These are phyloP conservation scores for Coturnix japonica DNA, from an alignment of 2,113 vertebrate genomes.

Conservation along the genomic window DNA sequence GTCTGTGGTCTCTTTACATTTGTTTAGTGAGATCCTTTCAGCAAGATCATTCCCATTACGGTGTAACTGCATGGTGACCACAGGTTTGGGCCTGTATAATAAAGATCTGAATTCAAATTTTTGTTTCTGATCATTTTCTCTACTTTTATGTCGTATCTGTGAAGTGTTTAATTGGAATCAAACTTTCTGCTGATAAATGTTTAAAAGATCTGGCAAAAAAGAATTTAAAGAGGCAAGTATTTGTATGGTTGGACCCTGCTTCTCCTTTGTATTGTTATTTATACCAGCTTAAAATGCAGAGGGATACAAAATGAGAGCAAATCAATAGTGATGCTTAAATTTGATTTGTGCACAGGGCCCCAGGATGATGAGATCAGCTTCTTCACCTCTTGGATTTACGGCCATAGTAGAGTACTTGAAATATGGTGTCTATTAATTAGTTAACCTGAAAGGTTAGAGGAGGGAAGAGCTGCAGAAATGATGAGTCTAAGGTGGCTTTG, in stretches of 20 bases:
- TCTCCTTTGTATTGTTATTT: slow-evolving; percentile 7
- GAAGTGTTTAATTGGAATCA: not conserved
- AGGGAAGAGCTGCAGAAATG: slow-evolving; percentile 7
- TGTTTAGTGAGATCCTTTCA: slow-evolving; percentile 65
- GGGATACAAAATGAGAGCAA: not conserved
- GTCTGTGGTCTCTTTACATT: slow-evolving; percentile 74
- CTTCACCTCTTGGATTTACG: not conserved
- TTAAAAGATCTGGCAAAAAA: not conserved
- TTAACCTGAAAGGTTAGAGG: not conserved
- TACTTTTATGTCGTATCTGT: not conserved
- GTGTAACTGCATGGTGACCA: slow-evolving; percentile 76
- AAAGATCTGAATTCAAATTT: slow-evolving; percentile 66
- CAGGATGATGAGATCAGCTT: not conserved
- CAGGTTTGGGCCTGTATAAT: slow-evolving; percentile 78
- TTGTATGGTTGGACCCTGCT: not conserved
- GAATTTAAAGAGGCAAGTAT: not conserved
- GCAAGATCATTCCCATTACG: slow-evolving; percentile 54
- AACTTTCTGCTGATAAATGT: not conserved
- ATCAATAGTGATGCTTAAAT: not conserved
- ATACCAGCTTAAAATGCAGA: not conserved
- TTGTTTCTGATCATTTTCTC: slow-evolving; percentile 62
- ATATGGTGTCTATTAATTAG: slow-evolving; percentile 34
- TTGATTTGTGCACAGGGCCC: not conserved
- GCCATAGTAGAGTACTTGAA: not conserved
- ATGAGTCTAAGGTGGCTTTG: not conserved